Base-by-base conservation (phyloP, 2,113 vertebrate genomes). In the Neogobius melanostomus region DNA sequence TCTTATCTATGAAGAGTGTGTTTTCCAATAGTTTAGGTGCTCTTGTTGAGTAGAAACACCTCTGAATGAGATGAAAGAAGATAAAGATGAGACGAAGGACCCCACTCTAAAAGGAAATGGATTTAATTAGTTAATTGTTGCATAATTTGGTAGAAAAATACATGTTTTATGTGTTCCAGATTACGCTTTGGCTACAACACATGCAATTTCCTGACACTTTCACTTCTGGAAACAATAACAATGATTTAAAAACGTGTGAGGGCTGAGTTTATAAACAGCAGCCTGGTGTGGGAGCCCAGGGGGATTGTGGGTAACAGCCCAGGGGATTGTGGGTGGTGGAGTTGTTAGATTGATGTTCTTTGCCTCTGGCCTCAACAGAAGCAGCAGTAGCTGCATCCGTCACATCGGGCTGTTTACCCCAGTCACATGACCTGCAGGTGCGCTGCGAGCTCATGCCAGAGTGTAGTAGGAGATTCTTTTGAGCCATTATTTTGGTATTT, bases 331-430 rank as follows among this genome's bases (percentile, higher is more conserved):
- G 52, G 66, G 66, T 54, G 64, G 64, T 61, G 54, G 44, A 66
- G 48, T 28, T 28, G 49, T 54, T 59, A 52, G 17, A 51, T 72
- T 52, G 82, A 76, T 45, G 46, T 17, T n/a, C 3, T 48, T 46
- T 10, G 76, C 72, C 71, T 68, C 43, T 44, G 72, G 75, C 66
- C 36, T 48, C 42, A 6, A 64, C 57, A 70, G 53, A 16, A 56
- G 53, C 60, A 71, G 57, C 61, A 60, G 64, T 53, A 2, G 3
- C 21, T 21, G 21, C 43, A 21, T 59, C 14, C 64, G 63, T 14
- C 66, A 74, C 68, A 68, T 62, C 59, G 74, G 74, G 21, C 71
- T 83, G 81, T 75, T 85, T 81, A 85, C 76, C 76, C 60, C 8
- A 69, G 71, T 80, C 82, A 73, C 68, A 56, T 82, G 70, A 77